phyloP scores from a whole-genome alignment of 2,113 vertebrate genomes.

The Elachura formosa region DNA sequence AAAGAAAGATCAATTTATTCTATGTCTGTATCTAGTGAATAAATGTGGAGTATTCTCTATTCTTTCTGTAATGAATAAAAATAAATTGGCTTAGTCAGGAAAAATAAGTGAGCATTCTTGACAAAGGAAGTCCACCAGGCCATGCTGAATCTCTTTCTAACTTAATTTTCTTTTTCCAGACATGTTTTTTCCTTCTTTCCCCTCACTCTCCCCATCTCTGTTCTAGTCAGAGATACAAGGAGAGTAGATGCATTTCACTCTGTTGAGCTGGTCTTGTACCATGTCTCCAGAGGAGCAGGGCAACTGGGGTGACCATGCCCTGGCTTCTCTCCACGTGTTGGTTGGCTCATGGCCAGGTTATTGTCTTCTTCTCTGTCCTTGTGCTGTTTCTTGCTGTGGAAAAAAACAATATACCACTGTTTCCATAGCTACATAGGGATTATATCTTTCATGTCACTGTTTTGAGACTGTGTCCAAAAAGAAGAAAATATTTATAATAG shows the following conservation, averaged over 20 bases:
- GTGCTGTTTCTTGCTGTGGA: neutral
- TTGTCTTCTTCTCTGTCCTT: neutral
- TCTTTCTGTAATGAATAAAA: neutral
- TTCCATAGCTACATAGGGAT: neutral
- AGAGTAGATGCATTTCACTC: neutral
- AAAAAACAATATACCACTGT: neutral
- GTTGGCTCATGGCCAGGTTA: neutral
- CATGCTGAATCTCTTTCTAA: neutral
- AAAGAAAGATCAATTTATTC: slow-evolving; percentile 30
- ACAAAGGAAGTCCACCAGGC: neutral
- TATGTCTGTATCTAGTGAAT: neutral
- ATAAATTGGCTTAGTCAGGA: neutral
- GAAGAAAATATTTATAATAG: neutral
- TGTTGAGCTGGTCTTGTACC: neutral
- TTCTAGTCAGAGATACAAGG: neutral
- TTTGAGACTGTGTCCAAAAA: neutral
- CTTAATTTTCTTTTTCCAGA: neutral
- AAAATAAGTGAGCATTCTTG: neutral
- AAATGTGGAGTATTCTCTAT: neutral
- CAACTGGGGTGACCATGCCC: neutral
- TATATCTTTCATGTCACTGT: neutral
- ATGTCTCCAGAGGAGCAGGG: neutral
- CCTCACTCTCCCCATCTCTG: fast-evolving
- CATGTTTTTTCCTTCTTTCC: neutral
- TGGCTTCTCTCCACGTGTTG: neutral